Percentiles rank a stretch among this genome's conserved stretches.
Conservation (phyloP, 2,797 vertebrate genomes). For the Garrulus glandarius region DNA sequence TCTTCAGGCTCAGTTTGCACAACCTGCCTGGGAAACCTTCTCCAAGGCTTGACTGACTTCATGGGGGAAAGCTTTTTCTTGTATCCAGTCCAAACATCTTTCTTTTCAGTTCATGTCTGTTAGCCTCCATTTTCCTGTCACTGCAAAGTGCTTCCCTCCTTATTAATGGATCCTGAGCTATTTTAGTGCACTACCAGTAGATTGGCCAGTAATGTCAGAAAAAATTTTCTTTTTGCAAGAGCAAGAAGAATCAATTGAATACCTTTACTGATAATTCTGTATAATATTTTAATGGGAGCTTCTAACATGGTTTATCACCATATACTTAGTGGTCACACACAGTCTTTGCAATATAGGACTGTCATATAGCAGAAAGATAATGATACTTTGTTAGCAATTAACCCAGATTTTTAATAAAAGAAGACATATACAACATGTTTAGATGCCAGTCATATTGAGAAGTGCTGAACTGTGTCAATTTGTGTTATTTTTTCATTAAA, state of each 20-base stretch:
- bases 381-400: not conserved
- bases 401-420: not conserved
- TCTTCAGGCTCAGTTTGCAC: not conserved
- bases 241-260: not conserved
- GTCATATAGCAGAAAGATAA: not conserved
- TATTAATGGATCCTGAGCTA: not conserved
- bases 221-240: not conserved
- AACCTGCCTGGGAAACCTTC: not conserved
- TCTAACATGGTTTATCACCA: not conserved
- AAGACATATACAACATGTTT: not conserved
- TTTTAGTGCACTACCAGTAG: not conserved
- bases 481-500: constrained; percentile 6
- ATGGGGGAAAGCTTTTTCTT: not conserved
- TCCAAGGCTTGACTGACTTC: not conserved
- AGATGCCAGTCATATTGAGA: not conserved
- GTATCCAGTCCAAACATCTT: not conserved
- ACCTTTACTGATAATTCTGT: not conserved
- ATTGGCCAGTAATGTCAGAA: not conserved
- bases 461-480: not conserved
- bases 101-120: not conserved
- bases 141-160: not conserved
- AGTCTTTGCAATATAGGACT: not conserved
- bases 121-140: not conserved
- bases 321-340: not conserved
- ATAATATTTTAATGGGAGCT: not conserved